Base-by-base conservation (phyloP, 2,113 vertebrate species). In the Lutjanus erythropterus region DNA sequence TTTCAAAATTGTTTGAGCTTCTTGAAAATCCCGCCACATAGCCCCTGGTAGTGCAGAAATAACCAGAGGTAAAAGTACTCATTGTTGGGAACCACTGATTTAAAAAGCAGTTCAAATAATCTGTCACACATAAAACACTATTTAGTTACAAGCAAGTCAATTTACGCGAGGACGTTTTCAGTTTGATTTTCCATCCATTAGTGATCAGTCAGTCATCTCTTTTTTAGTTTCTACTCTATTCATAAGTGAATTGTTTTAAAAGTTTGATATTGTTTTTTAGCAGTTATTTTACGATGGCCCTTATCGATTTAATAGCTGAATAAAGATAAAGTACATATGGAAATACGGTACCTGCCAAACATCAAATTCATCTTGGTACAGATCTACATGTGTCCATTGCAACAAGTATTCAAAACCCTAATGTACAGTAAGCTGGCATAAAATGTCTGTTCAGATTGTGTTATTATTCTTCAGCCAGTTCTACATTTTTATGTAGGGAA, bases 381-480 rank as follows among this genome's bases (percentile, higher is more conserved):
- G 19, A 37, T 18, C 2, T 39, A 41, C 50, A 31, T 53, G 58
- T n/a, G 23, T 41, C 23, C 23, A 41, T 69, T 8, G 1, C n/a
- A 41, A 41, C 47, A 12, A 41, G n/a, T 46, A 39, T 33, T 37
- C 3, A 41, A 25, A 80, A 67, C 15, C 35, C 7, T 39, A 9
- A 14, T 19, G 41, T 29, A 29, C 11, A 12, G 11, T 46, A 55
- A 41, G 49, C 16, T 47, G 67, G 41, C 33, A 59, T n/a, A n/a
- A n/a, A n/a, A n/a, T 56, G n/a, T 50, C 9, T 21, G 41, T 18
- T 59, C 27, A 65, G 10, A 50, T 50, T 58, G 7, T 56, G n/a
- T 71, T 55, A n/a, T 56, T 41, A 37, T 58, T 46, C 6, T n/a
- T 44, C 21, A 42, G 58, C 44, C 18, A 71, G 52, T n/a, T n/a